Evolutionary conservation across 1,140 invertebrate species (phyloP).

Genomic region (Pseudomyrmex cubaensis): DNA sequence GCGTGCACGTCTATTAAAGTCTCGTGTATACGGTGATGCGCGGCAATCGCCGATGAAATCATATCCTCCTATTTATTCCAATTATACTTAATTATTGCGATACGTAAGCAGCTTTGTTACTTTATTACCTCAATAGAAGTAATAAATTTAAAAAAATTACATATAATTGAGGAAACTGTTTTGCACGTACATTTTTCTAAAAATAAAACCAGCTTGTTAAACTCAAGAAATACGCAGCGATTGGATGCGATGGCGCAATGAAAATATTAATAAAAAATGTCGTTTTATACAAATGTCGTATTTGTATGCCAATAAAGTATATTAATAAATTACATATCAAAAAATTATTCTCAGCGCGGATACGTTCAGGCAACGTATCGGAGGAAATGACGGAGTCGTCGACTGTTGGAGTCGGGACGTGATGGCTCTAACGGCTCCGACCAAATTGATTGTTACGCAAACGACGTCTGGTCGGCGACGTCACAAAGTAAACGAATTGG

Average conservation of each 20-base stretch:
- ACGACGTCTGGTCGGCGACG: constrained; percentile 26
- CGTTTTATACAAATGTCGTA: not conserved
- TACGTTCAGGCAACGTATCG: not conserved
- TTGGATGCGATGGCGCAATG: no score
- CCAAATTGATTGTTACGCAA: constrained; percentile 69
- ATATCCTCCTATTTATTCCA: constrained; percentile 36
- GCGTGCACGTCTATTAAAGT: constrained; percentile 11
- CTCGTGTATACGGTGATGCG: not conserved
- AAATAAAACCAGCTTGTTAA: no score
- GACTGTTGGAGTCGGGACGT: not conserved
- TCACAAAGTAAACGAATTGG: not conserved
- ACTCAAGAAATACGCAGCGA: no score
- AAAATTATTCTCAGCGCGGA: not conserved
- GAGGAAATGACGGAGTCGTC: not conserved
- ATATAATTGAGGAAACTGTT: no score
- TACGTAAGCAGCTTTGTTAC: not conserved
- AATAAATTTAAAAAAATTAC: not conserved
- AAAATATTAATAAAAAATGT: no score
- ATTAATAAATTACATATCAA: not conserved
- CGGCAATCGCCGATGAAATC: constrained; percentile 12
- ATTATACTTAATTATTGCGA: not conserved
- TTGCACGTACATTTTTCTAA: no score
- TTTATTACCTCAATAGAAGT: not conserved
- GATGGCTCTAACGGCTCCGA: constrained; percentile 52
- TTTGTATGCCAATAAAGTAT: not conserved